These are phyloP conservation scores for Drosophila ficusphila DNA, from an alignment of 1,140 invertebrate species.

Conservation along the genomic window DNA sequence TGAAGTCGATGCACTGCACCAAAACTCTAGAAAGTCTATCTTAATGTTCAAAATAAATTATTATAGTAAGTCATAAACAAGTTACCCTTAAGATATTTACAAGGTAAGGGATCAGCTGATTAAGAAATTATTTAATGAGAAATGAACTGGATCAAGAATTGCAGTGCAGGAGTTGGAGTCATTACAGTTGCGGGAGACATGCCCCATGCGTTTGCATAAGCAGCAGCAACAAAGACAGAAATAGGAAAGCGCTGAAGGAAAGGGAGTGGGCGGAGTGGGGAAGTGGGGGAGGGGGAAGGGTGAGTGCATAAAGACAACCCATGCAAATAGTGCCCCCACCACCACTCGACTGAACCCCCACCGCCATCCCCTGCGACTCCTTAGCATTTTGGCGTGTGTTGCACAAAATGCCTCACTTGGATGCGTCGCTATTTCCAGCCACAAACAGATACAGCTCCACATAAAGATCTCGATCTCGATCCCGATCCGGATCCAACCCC, in stretches of 20 bases:
- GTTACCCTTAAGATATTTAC: no score
- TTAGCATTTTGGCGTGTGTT: constrained; percentile 73
- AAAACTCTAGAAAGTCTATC: background rate
- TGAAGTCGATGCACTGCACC: background rate
- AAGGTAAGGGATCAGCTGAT: no score
- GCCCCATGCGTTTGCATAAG: constrained; percentile 78
- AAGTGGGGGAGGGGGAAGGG: background rate
- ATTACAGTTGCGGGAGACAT: constrained; percentile 79
- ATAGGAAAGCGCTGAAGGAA: constrained; percentile 15
- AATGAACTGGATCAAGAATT: background rate
- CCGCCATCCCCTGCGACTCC: background rate
- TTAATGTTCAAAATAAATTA: no score
- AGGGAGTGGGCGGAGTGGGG: background rate
- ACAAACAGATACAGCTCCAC: constrained; percentile 34
- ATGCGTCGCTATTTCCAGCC: constrained; percentile 65
- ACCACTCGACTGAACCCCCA: background rate
- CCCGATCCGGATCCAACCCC: constrained; percentile 59
- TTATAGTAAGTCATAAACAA: no score
- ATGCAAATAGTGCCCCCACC: constrained; percentile 46
- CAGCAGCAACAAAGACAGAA: constrained; percentile 48
- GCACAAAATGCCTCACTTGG: constrained; percentile 73
- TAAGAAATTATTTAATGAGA: background rate
- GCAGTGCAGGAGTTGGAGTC: constrained; percentile 50
- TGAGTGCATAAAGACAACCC: constrained; percentile 23
- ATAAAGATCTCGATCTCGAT: constrained; percentile 23